Evolutionary conservation across 2,797 vertebrate species (phyloP).

Genomic region (Selene dorsalis): DNA sequence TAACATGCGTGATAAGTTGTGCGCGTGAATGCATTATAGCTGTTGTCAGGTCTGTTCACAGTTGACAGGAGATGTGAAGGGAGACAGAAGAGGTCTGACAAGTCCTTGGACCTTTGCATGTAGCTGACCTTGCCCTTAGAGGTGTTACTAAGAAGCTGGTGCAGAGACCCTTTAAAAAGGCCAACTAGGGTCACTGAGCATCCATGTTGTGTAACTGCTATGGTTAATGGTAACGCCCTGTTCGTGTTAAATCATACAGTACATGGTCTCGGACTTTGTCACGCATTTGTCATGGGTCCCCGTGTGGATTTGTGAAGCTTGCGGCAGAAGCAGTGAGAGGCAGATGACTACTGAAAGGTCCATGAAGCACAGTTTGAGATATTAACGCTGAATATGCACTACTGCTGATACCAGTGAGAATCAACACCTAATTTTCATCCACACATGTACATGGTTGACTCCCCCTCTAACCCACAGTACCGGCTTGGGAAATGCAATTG

Average conservation of each 20-base stretch:
- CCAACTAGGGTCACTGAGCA: slow-evolving; percentile 40
- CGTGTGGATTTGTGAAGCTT: not conserved
- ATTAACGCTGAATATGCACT: not conserved
- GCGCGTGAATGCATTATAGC: slow-evolving; percentile 11
- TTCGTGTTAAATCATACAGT: not conserved
- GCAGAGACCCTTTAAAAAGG: slow-evolving; percentile 33
- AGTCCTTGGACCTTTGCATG: slow-evolving; percentile 22
- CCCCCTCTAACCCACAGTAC: not conserved
- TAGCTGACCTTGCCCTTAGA: slow-evolving; percentile 33
- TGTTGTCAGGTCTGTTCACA: not conserved
- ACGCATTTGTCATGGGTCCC: not conserved
- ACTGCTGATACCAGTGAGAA: not conserved
- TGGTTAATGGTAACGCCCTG: not conserved
- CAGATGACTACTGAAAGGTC: not conserved
- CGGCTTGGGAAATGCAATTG: not conserved
- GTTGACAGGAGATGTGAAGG: slow-evolving; percentile 22
- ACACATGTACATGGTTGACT: not conserved
- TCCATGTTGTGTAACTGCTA: slow-evolving; percentile 9
- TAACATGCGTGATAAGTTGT: not conserved
- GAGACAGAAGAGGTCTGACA: slow-evolving; percentile 40
- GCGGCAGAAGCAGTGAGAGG: not conserved
- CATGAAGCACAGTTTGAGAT: not conserved
- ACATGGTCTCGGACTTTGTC: not conserved
- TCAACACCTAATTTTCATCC: not conserved
- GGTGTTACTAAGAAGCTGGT: not conserved